A percentile compares a stretch with the other conserved stretches of the same genome.
Evolutionary conservation across 2,888 invertebrate species (phyloP).

Genomic region (Ectropis crepuscularia): DNA sequence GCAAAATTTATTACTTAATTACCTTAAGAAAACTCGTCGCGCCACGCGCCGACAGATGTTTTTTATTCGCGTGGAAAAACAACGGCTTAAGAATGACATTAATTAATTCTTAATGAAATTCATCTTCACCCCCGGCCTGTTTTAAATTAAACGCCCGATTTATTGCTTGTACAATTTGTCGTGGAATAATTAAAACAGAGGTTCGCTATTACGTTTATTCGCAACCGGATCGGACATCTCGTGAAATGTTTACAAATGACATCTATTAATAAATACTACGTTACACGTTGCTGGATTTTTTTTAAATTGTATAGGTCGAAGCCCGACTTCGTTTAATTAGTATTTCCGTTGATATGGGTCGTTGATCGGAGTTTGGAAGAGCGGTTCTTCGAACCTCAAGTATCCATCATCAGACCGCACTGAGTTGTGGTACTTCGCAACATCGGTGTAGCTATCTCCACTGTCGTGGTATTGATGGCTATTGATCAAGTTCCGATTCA

Average conservation of each 20-base stretch:
- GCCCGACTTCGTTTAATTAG: slow-evolving; percentile 48
- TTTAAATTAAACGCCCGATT: slow-evolving; percentile 83
- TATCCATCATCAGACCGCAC: slow-evolving; percentile 71
- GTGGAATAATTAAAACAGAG: slow-evolving; percentile 72
- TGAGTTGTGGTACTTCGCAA: slow-evolving; percentile 70
- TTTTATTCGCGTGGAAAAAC: slow-evolving; percentile 83
- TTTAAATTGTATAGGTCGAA: slow-evolving; percentile 53
- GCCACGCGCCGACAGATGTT: slow-evolving; percentile 77
- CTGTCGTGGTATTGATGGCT: slow-evolving; percentile 79
- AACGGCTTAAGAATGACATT: slow-evolving; percentile 84
- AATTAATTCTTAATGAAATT: slow-evolving; percentile 86
- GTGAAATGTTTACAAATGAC: slow-evolving; percentile 51
- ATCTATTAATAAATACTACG: slow-evolving; percentile 57
- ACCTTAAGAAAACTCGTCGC: slow-evolving; percentile 83
- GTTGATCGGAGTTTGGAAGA: slow-evolving; percentile 73
- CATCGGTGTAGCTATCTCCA: slow-evolving; percentile 63
- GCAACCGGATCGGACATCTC: slow-evolving; percentile 63
- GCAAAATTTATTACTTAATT: slow-evolving; percentile 85
- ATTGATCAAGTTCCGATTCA: slow-evolving; percentile 69
- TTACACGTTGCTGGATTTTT: slow-evolving; percentile 47
- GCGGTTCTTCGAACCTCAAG: slow-evolving; percentile 72
- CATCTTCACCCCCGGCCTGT: slow-evolving; percentile 82
- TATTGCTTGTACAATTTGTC: slow-evolving; percentile 83
- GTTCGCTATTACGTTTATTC: slow-evolving; percentile 79
- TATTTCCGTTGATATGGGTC: slow-evolving; percentile 79